Evolutionary conservation across 1,140 invertebrate genomes (phyloP), one percentile per base, ranked within the genome.

Genomic region (Muscidifurax raptorellus): DNA sequence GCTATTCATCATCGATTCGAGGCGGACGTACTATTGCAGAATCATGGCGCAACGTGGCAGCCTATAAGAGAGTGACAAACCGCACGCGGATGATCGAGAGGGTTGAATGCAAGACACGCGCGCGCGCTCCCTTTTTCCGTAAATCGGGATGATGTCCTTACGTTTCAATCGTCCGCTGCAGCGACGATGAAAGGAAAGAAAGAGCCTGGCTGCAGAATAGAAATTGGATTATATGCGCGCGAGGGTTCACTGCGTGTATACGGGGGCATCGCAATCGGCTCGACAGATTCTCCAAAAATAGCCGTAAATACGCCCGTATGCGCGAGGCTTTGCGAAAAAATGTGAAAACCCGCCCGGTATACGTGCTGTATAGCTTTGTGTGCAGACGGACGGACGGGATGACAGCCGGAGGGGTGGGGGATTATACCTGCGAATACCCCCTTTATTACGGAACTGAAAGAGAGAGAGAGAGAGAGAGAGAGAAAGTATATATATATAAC

Each of bases 231-330:
- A 90, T 71, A 85, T 67, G 69, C 69, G 75, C 71, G 71, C 69
- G 75, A 79, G 75, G 36, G 80, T 72, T 81, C 40, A 36, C 15
- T 59, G 72, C 72, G 67, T 36, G 71, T 27, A 80, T 75, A 22
- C 22, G 71, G 27, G 22, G 30, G 76, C 64, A 40, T 77, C 86
- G 89, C 85, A 90, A 91, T 88, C 87, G 77, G 89, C 90, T 87
- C 52, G 89, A 89, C 89, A 88, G 90, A 91, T 91, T 91, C 90
- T 89, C 85, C 86, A 91, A 92, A 92, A 91, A 90, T 90, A 89
- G 87, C 86, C 87, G 89, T 92, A 93, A 92, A 92, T 92, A 92
- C 88, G 86, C 92, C 92, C 92, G 92, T 93, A 93, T 93, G 91
- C 85, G 83, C 85, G 83, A 76, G 86, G 75, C 72, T 89, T 82